phyloP scores from a whole-genome alignment of 2,888 invertebrate species.

The Conistra vaccinii region DNA sequence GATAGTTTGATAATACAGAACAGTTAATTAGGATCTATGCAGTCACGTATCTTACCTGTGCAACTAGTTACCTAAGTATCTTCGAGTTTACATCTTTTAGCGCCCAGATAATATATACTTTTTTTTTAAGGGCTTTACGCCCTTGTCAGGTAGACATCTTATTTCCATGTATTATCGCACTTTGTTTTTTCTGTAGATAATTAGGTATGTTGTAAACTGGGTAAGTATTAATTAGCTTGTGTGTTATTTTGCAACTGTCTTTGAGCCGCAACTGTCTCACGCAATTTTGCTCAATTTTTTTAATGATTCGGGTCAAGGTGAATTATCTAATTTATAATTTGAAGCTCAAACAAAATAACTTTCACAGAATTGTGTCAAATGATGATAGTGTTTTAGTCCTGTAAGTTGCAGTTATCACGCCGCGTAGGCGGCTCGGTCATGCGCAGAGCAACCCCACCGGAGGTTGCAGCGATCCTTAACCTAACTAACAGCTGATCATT shows the following conservation, averaged over 20 bases:
- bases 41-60: slow-evolving; percentile 33
- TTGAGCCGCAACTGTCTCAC: slow-evolving; percentile 13
- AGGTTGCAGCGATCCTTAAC: slow-evolving; percentile 70
- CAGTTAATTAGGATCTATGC: slow-evolving; percentile 40
- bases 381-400: slow-evolving; percentile 47
- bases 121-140: not conserved
- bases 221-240: not conserved
- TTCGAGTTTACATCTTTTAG: slow-evolving; percentile 21
- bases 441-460: slow-evolving; percentile 79
- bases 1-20: slow-evolving; percentile 14
- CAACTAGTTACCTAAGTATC: not conserved
- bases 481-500: slow-evolving; percentile 81
- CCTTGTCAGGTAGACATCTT: slow-evolving; percentile 14
- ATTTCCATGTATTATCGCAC: not conserved
- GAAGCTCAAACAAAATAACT: slow-evolving; percentile 14
- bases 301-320: slow-evolving; percentile 24
- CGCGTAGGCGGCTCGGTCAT: slow-evolving; percentile 77
- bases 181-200: not conserved
- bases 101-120: slow-evolving; percentile 10
- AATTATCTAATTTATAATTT: not conserved
- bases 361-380: slow-evolving; percentile 29
- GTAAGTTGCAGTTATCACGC: slow-evolving; percentile 74
- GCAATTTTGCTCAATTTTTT: slow-evolving; percentile 10
- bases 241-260: slow-evolving; percentile 28
- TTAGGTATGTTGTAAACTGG: not conserved